These are phyloP conservation scores for Sceloporus undulatus DNA, from an alignment of 2,113 vertebrate genomes.

Conservation along the genomic window DNA sequence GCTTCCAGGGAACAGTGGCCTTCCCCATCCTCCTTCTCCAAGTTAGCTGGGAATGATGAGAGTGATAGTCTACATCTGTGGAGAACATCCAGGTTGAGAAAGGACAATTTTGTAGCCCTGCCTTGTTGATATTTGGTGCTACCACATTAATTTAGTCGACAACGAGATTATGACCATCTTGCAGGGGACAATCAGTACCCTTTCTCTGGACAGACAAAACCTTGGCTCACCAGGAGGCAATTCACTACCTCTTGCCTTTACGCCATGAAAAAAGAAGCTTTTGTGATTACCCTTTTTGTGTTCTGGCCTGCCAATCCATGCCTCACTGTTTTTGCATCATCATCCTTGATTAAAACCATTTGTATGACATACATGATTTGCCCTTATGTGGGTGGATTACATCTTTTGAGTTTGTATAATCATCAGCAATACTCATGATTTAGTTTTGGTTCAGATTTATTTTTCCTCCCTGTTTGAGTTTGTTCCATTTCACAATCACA, in stretches of 20 bases:
- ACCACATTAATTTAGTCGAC: background rate
- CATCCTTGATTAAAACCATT: background rate
- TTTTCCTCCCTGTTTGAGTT: constrained; percentile 68
- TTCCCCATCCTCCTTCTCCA: background rate
- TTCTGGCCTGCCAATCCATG: fast-evolving
- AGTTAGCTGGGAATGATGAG: background rate
- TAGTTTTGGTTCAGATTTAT: constrained; percentile 42
- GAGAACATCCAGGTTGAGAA: background rate
- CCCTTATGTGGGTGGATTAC: constrained; percentile 23
- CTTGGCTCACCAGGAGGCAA: background rate
- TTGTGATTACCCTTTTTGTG: background rate
- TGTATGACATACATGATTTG: constrained; percentile 45
- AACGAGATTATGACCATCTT: too few relatives aligned
- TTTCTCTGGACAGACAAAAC: background rate
- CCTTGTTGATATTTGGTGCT: background rate
- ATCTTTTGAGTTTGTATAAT: constrained; percentile 51
- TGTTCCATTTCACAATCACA: constrained; percentile 67
- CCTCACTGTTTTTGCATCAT: background rate
- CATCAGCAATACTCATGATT: constrained; percentile 59
- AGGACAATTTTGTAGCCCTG: background rate
- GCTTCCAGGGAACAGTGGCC: background rate
- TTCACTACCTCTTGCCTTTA: background rate
- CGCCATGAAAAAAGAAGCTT: background rate
- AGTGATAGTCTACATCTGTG: background rate
- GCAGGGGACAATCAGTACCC: too few relatives aligned